These are phyloP conservation scores for Hyles euphorbiae DNA, from an alignment of 1,140 invertebrate species.

Conservation along the genomic window DNA sequence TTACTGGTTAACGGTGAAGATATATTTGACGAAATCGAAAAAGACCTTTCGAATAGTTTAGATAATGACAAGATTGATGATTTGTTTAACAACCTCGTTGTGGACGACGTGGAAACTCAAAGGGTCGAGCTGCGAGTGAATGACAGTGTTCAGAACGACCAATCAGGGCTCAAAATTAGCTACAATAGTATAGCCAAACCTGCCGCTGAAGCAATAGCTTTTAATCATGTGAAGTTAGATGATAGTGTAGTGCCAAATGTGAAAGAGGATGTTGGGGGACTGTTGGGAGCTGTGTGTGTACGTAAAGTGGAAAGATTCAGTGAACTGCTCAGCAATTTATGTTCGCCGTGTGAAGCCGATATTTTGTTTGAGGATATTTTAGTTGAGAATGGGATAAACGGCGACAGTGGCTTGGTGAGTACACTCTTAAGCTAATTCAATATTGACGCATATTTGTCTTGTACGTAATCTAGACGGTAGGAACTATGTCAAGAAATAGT, in stretches of 20 bases:
- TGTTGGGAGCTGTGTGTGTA: slow-evolving; percentile 68
- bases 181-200: slow-evolving; percentile 52
- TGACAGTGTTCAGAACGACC: slow-evolving; percentile 26
- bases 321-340: slow-evolving; percentile 70
- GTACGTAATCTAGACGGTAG: no score
- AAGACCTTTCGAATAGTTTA: slow-evolving; percentile 40
- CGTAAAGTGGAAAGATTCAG: slow-evolving; percentile 70
- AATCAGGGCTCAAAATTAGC: slow-evolving; percentile 43
- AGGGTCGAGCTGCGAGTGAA: slow-evolving; percentile 30
- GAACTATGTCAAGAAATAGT: no score
- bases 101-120: slow-evolving; percentile 29
- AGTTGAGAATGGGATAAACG: slow-evolving; percentile 59
- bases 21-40: slow-evolving; percentile 58
- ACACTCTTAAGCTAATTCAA: slow-evolving; percentile 2
- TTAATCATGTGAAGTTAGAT: slow-evolving; percentile 48
- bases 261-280: slow-evolving; percentile 48
- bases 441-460: background rate
- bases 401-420: slow-evolving; percentile 47
- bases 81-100: slow-evolving; percentile 54
- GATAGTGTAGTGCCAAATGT: slow-evolving; percentile 66
- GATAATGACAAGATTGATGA: slow-evolving; percentile 59
- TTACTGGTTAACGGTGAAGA: slow-evolving; percentile 43
- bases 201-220: slow-evolving; percentile 34
- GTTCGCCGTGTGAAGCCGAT: slow-evolving; percentile 67
- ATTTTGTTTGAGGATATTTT: slow-evolving; percentile 64